Evolutionary conservation across 2,888 invertebrate genomes (phyloP).

Genomic region (Harpalus rubripes): DNA sequence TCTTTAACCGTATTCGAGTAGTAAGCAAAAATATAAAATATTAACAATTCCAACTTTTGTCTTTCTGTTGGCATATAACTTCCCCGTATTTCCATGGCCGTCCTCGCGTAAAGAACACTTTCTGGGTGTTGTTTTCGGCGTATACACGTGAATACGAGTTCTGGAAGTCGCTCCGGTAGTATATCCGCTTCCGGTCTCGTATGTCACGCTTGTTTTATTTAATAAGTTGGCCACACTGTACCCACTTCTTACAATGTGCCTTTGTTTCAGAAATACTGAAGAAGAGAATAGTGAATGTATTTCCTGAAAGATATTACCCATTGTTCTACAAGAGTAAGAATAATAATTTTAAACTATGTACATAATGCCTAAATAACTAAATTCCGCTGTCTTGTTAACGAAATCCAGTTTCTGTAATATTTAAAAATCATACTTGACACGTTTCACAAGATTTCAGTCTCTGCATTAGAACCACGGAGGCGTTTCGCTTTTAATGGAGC

Average conservation of each 20-base stretch:
- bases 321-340: not conserved
- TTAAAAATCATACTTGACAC: no score
- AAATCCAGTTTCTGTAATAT: no score
- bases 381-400: no score
- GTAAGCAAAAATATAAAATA: no score
- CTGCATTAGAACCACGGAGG: no score
- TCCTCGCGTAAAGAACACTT: not conserved
- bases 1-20: no score
- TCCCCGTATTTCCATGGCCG: not conserved
- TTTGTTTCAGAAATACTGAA: constrained; percentile 19
- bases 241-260: constrained; percentile 49
- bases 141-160: constrained; percentile 36
- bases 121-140: constrained; percentile 38
- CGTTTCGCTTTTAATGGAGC: no score
- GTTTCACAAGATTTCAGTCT: no score
- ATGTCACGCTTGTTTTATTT: constrained; percentile 60
- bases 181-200: constrained; percentile 51
- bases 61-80: not conserved
- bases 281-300: not conserved
- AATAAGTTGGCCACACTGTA: constrained; percentile 55
- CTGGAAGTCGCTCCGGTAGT: constrained; percentile 59
- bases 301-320: not conserved
- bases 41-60: not conserved
- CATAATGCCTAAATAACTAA: no score
- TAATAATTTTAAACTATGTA: no score